Evolutionary conservation across 2,113 vertebrate species (phyloP), one percentile per base, ranked within the genome.

Genomic region (Seriola rivoliana): DNA sequence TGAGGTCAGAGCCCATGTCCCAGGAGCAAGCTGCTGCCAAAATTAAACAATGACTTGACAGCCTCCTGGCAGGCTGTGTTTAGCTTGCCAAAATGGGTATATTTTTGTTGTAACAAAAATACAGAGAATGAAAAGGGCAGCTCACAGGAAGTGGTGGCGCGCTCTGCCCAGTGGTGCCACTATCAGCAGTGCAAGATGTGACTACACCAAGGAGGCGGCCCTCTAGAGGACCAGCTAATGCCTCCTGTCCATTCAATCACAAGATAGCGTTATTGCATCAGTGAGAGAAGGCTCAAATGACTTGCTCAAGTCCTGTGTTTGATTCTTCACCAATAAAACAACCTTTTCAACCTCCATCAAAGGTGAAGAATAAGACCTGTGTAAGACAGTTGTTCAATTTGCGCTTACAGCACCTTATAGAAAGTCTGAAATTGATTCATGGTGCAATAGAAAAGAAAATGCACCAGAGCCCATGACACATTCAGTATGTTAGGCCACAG

Each of bases 111-210:
- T 8, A 34, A 44, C 25, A 44, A 58, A 72, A 60, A 19, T 36
- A 46, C 11, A 38, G 6, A 68, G 40, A 29, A 59, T 58, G 67
- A 82, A 79, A 69, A 54, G 34, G 4, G 40, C 50, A 71, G 40
- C 52, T 52, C 21, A 23, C 38, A 32, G 12, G n/a, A 69, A 52
- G 16, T 21, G 32, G 32, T 71, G 1, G 23, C 25, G 32, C 0
- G 0, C n/a, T 71, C 8, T 29, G 34, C n/a, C 44, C 70, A 52
- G 44, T 67, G 59, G 62, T 1, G 7, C 48, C 65, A 76, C 65
- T 48, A 36, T 71, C 66, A 69, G 75, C 34, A 29, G 29, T 32
- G 48, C 40, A 55, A 9, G 38, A 13, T 75, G 46, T 80, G 34
- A 68, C n/a, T 52, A 25, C 32, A 75, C 16, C 13, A 23, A 55